Evolutionary conservation across 2,888 invertebrate species (phyloP).

Genomic region (Drosophila demipolita): DNA sequence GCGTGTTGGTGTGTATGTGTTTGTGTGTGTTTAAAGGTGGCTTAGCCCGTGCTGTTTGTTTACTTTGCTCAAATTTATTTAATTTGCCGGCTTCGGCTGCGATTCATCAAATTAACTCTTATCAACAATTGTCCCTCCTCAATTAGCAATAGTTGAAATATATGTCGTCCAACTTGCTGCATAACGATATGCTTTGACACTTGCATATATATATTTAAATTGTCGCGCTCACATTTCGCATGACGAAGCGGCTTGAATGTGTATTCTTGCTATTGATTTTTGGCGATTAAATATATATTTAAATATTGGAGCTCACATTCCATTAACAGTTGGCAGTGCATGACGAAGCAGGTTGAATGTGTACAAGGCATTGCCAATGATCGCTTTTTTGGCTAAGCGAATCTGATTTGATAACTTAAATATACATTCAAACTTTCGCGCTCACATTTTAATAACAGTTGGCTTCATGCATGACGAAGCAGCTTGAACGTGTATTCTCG

Average conservation of each 20-base stretch:
- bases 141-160: not conserved
- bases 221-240: not conserved
- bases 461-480: not conserved
- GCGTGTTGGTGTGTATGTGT: slow-evolving; percentile 3
- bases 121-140: slow-evolving; percentile 18
- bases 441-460: too few relatives aligned
- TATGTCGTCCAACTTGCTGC: not conserved
- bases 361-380: not conserved
- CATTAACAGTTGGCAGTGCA: slow-evolving; percentile 8
- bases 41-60: slow-evolving; percentile 40
- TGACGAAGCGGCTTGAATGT: not conserved
- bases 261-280: not conserved
- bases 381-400: not conserved
- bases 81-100: slow-evolving; percentile 46
- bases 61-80: slow-evolving; percentile 43
- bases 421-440: too few relatives aligned
- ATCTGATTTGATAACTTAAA: slow-evolving; percentile 7
- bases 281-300: not conserved
- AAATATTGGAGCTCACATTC: slow-evolving; percentile 14
- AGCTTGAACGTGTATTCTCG: not conserved
- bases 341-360: slow-evolving; percentile 12
- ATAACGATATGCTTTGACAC: not conserved
- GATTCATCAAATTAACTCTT: slow-evolving; percentile 33
- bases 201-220: not conserved
- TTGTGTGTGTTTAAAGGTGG: slow-evolving; percentile 8